Evolutionary conservation across 2,797 vertebrate genomes (phyloP).

Genomic region (Fundulus diaphanus): DNA sequence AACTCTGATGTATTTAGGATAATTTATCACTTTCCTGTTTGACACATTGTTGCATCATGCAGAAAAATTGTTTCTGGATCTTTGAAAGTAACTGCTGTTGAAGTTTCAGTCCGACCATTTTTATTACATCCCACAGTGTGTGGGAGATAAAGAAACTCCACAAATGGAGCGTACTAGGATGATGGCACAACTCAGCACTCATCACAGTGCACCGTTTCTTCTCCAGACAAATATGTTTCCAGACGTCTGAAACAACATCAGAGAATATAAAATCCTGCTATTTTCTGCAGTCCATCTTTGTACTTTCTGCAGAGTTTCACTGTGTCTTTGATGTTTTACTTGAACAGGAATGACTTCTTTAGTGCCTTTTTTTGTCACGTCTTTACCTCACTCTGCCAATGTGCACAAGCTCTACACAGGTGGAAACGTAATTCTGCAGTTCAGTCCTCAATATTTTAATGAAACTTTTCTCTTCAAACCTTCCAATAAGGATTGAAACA

Average conservation of each 20-base stretch:
- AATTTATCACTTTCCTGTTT: too few relatives aligned
- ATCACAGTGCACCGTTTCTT: neutral
- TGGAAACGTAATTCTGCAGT: neutral
- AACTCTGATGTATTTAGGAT: too few relatives aligned
- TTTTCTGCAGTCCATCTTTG: neutral
- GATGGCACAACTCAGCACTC: too few relatives aligned
- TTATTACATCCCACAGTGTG: too few relatives aligned
- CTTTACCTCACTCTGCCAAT: neutral
- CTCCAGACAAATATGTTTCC: neutral
- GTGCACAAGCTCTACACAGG: neutral
- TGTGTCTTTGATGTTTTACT: neutral
- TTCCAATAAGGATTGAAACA: neutral
- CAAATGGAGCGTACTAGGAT: too few relatives aligned
- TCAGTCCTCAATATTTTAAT: neutral
- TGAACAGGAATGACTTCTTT: neutral
- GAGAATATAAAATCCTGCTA: neutral
- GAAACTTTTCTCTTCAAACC: neutral
- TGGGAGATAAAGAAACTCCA: too few relatives aligned
- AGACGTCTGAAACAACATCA: neutral
- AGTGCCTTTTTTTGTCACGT: neutral
- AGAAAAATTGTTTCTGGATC: too few relatives aligned
- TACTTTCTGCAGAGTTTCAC: neutral
- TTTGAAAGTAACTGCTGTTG: too few relatives aligned
- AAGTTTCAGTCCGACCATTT: too few relatives aligned
- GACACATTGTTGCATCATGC: too few relatives aligned